phyloP scores from a whole-genome alignment of 2,888 invertebrate genomes.

The Plutella xylostella region DNA sequence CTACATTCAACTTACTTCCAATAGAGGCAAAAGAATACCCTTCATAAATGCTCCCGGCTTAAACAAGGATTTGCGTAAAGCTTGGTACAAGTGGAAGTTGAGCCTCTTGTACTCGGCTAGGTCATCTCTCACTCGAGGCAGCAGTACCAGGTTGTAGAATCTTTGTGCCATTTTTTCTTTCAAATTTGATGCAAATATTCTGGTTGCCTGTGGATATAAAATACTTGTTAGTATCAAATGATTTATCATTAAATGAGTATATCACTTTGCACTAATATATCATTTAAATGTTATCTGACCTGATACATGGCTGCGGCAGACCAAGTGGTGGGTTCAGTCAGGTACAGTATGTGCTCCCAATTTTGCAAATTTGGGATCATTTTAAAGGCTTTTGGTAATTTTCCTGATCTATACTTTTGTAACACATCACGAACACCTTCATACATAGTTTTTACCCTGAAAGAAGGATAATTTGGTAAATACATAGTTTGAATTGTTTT shows the following conservation, averaged over 20 bases:
- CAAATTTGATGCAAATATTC: slow-evolving; percentile 97
- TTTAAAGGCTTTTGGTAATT: slow-evolving; percentile 98
- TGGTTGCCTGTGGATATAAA: slow-evolving; percentile 74
- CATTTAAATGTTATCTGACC: slow-evolving; percentile 28
- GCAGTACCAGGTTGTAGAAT: slow-evolving; percentile 91
- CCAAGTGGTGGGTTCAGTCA: slow-evolving; percentile 95
- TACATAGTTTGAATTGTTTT: not conserved
- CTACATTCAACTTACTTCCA: slow-evolving; percentile 58
- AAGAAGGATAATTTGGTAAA: not conserved
- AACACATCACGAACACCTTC: slow-evolving; percentile 91
- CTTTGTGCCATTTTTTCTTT: slow-evolving; percentile 97
- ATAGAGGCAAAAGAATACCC: slow-evolving; percentile 79
- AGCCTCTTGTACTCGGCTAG: slow-evolving; percentile 94
- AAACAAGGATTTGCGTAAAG: slow-evolving; percentile 91
- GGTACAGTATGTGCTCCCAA: slow-evolving; percentile 92
- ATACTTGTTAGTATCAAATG: not conserved
- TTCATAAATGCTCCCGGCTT: slow-evolving; percentile 99
- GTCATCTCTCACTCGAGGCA: slow-evolving; percentile 95
- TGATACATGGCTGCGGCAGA: slow-evolving; percentile 98
- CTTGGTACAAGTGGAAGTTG: slow-evolving; percentile 97
- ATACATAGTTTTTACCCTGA: slow-evolving; percentile 84
- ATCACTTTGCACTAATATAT: not conserved
- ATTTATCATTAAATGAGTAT: not conserved
- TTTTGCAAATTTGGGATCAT: slow-evolving; percentile 91
- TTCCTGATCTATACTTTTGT: slow-evolving; percentile 91